These are phyloP conservation scores for Drosophila maculinotata DNA, from an alignment of 2,888 invertebrate species.

Conservation along the genomic window DNA sequence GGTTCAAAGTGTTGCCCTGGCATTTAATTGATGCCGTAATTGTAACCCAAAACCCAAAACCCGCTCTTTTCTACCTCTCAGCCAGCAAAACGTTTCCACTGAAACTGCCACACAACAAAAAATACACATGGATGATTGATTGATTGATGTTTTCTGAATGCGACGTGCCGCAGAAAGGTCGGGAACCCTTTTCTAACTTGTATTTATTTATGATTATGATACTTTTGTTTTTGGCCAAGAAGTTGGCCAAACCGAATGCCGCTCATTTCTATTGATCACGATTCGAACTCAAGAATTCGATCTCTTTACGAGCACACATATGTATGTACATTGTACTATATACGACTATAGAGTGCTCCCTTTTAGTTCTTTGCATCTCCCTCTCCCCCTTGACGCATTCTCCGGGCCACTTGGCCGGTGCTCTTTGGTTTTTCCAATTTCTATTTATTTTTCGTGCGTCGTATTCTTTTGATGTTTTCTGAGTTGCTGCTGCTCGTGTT, in stretches of 20 bases:
- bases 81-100: slow-evolving; percentile 59
- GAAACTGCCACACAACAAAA: slow-evolving; percentile 56
- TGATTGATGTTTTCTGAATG: slow-evolving; percentile 58
- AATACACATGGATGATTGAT: slow-evolving; percentile 76
- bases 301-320: slow-evolving; percentile 14
- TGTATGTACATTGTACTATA: neutral
- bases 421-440: slow-evolving; percentile 63
- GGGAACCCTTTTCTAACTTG: slow-evolving; percentile 30
- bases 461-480: slow-evolving; percentile 68
- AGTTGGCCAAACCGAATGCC: slow-evolving; percentile 14
- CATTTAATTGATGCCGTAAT: slow-evolving; percentile 77
- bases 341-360: slow-evolving; percentile 1
- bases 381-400: slow-evolving; percentile 2
- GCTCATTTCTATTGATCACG: slow-evolving; percentile 50
- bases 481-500: slow-evolving; percentile 45
- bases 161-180: slow-evolving; percentile 55
- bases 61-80: neutral
- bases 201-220: slow-evolving; percentile 27
- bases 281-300: slow-evolving; percentile 16
- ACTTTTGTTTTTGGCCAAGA: slow-evolving; percentile 5
- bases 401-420: slow-evolving; percentile 55
- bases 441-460: slow-evolving; percentile 73
- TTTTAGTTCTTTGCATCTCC: slow-evolving; percentile 19
- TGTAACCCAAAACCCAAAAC: slow-evolving; percentile 32
- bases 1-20: slow-evolving; percentile 74